phyloP scores from a whole-genome alignment of 2,888 invertebrate genomes.

The Thereva unica region DNA sequence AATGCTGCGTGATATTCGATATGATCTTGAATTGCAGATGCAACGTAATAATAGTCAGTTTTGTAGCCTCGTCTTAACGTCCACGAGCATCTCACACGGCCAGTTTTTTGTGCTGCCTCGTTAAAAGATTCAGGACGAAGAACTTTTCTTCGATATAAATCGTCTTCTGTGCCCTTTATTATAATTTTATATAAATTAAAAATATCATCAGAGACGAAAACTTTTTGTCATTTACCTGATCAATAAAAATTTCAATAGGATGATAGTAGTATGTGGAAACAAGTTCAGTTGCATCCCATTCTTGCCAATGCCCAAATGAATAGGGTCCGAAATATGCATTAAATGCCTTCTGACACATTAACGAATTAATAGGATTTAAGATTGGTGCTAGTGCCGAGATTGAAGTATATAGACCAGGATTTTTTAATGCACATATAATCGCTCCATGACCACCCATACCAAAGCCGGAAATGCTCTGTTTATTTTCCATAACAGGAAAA shows the following conservation, averaged over 20 bases:
- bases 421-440: slow-evolving; percentile 80
- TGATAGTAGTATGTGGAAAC: slow-evolving; percentile 81
- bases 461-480: slow-evolving; percentile 76
- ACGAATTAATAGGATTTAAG: slow-evolving; percentile 77
- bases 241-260: slow-evolving; percentile 77
- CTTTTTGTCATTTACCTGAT: slow-evolving; percentile 53
- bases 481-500: slow-evolving; percentile 65
- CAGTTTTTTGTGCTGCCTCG: slow-evolving; percentile 54
- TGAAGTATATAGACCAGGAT: slow-evolving; percentile 81
- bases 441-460: slow-evolving; percentile 98
- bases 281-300: slow-evolving; percentile 85
- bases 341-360: slow-evolving; percentile 86
- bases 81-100: slow-evolving; percentile 70
- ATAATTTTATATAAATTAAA: neutral
- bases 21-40: slow-evolving; percentile 91
- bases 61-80: slow-evolving; percentile 85
- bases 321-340: slow-evolving; percentile 73
- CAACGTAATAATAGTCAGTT: slow-evolving; percentile 92
- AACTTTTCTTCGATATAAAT: slow-evolving; percentile 75
- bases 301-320: slow-evolving; percentile 65
- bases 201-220: neutral
- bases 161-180: slow-evolving; percentile 78
- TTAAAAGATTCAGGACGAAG: slow-evolving; percentile 84
- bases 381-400: slow-evolving; percentile 94
- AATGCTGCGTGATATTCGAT: slow-evolving; percentile 84